These are phyloP conservation scores for Scaptomyza caliginosa DNA, from an alignment of 2,888 invertebrate genomes.

Conservation along the genomic window DNA sequence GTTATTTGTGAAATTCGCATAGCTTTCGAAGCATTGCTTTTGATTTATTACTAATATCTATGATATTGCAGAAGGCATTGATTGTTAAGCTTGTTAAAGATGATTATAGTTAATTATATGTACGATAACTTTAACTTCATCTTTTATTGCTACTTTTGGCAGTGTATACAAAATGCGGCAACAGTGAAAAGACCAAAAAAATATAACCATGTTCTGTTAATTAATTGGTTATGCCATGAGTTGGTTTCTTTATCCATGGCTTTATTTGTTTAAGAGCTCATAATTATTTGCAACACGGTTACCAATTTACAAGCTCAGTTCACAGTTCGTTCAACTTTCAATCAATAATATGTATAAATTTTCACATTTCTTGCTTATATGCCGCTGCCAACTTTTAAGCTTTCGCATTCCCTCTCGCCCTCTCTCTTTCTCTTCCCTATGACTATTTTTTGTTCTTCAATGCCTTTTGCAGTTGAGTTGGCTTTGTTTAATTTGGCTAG, in stretches of 20 bases:
- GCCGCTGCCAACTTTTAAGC: constrained; percentile 38
- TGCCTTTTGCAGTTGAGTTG: constrained; percentile 48
- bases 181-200: not conserved
- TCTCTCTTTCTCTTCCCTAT: constrained; percentile 40
- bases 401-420: constrained; percentile 38
- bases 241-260: constrained; percentile 1
- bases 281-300: constrained; percentile 52
- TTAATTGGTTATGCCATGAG: constrained; percentile 33
- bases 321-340: constrained; percentile 71
- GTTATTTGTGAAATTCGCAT: not conserved
- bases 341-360: constrained; percentile 59
- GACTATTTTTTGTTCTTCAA: constrained; percentile 43
- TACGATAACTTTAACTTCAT: no score
- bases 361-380: constrained; percentile 5
- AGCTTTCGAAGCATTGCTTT: constrained; percentile 1
- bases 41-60: not conserved
- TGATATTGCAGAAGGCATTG: not conserved
- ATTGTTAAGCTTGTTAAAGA: not conserved
- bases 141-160: not conserved
- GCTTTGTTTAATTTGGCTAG: constrained; percentile 60
- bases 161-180: not conserved
- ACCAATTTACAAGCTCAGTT: constrained; percentile 30
- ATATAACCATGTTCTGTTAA: constrained; percentile 5
- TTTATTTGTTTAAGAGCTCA: constrained; percentile 46
- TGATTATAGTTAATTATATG: constrained; percentile 7